These are phyloP conservation scores for Apodemus agrarius DNA, from an alignment of 2,797 vertebrate genomes.

Conservation along the genomic window DNA sequence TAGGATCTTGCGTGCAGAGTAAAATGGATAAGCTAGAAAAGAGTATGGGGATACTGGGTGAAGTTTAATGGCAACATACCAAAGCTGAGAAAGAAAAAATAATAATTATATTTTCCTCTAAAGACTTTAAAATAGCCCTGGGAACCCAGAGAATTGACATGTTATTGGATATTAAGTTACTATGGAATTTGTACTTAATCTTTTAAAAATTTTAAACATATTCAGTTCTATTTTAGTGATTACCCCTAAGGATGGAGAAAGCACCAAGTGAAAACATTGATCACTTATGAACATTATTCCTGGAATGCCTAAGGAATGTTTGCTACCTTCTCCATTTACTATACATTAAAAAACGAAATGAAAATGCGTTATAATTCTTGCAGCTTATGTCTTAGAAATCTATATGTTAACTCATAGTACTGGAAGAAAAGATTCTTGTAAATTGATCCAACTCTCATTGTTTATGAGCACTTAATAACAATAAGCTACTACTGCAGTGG, in stretches of 20 bases:
- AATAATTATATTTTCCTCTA: conserved; percentile 48
- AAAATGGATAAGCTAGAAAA: conserved; percentile 38
- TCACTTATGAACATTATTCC: conserved; percentile 52
- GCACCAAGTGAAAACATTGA: conserved; percentile 72
- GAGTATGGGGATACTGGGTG: not conserved
- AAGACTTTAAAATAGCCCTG: conserved; percentile 72
- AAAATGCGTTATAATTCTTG: conserved; percentile 48
- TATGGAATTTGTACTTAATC: conserved; percentile 66
- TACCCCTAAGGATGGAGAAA: conserved; percentile 65
- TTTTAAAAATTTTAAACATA: conserved; percentile 72
- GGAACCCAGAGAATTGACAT: conserved; percentile 66
- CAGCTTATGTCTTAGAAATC: conserved; percentile 40
- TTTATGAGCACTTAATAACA: conserved; percentile 64
- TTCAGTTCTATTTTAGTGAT: conserved; percentile 72
- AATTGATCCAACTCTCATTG: conserved; percentile 13
- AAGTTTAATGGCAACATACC: conserved; percentile 51
- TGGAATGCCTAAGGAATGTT: conserved; percentile 68
- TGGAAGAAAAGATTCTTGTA: conserved; percentile 14
- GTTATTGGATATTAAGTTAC: conserved; percentile 67
- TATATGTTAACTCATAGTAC: conserved; percentile 13
- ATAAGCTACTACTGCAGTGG: not conserved
- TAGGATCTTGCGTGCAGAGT: not conserved
- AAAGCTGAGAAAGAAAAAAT: conserved; percentile 64
- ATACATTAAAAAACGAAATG: conserved; percentile 16
- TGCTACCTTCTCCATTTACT: not conserved